These are phyloP conservation scores for Octomys mimax DNA, from an alignment of 2,797 vertebrate genomes.

Conservation along the genomic window DNA sequence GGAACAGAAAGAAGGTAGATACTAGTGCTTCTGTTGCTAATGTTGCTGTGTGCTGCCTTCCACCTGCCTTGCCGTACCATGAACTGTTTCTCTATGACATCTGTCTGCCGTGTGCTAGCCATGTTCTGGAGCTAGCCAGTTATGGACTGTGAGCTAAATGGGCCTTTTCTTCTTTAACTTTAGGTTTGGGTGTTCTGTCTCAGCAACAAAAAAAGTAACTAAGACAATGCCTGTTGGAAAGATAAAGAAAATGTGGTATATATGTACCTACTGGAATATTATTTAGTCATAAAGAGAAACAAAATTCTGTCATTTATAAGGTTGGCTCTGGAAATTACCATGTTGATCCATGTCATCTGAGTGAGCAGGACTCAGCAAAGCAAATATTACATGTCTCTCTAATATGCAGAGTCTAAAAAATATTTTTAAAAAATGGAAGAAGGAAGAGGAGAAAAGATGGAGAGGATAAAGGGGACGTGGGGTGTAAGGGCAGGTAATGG, in stretches of 20 bases:
- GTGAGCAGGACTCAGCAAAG: neutral
- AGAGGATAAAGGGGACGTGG: neutral
- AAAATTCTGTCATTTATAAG: neutral
- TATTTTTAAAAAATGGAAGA: neutral
- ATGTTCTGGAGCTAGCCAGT: neutral
- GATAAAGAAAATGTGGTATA: neutral
- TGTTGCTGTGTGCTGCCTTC: neutral
- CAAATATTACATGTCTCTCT: neutral
- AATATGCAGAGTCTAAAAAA: neutral
- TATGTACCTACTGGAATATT: neutral
- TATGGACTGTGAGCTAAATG: neutral
- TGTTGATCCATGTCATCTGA: neutral
- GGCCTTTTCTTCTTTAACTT: neutral
- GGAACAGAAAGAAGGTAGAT: neutral
- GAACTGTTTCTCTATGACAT: neutral
- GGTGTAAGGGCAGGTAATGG: neutral
- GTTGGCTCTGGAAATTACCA: neutral
- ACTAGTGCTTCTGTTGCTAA: neutral
- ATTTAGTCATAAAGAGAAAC: neutral
- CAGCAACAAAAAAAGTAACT: neutral
- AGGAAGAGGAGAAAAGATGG: neutral
- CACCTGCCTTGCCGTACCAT: neutral
- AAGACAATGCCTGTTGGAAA: neutral
- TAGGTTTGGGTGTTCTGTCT: neutral
- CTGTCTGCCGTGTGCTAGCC: neutral